phyloP scores from a whole-genome alignment of 2,888 invertebrate genomes.

The Epistrophella euchroma region DNA sequence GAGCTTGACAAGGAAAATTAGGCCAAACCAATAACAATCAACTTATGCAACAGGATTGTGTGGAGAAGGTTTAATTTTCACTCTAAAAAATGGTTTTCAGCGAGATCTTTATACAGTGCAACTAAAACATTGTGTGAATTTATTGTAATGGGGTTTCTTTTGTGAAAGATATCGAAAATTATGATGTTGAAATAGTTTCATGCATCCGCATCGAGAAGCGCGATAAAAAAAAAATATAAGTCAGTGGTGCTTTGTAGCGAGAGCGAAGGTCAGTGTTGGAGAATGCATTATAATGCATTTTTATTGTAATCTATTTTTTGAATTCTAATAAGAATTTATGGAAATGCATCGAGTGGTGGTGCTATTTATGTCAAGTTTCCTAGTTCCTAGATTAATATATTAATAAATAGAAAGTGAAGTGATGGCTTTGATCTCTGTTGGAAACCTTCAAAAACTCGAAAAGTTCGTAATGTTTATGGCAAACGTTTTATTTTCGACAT shows the following conservation, averaged over 20 bases:
- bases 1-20: conserved; percentile 56
- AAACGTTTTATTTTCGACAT: too few species aligned
- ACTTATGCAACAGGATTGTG: conserved; percentile 22
- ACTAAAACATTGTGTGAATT: conserved; percentile 26
- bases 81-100: conserved; percentile 37
- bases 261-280: conserved; percentile 44
- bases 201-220: conserved; percentile 7
- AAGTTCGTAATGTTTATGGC: too few species aligned
- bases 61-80: neutral
- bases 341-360: neutral
- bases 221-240: conserved; percentile 40
- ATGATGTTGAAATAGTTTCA: conserved; percentile 46
- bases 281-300: conserved; percentile 34
- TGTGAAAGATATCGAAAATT: conserved; percentile 10
- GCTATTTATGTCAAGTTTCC: conserved; percentile 2
- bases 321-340: conserved; percentile 6
- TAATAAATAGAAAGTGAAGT: neutral
- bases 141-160: conserved; percentile 24
- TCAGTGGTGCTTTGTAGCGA: conserved; percentile 11
- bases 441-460: too few species aligned
- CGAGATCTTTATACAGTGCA: neutral
- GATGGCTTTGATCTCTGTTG: too few species aligned
- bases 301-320: conserved; percentile 16
- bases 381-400: neutral
- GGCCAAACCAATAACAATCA: conserved; percentile 65